These are phyloP conservation scores for Cichlasoma orientale DNA, from an alignment of 2,797 vertebrate species.

Conservation along the genomic window DNA sequence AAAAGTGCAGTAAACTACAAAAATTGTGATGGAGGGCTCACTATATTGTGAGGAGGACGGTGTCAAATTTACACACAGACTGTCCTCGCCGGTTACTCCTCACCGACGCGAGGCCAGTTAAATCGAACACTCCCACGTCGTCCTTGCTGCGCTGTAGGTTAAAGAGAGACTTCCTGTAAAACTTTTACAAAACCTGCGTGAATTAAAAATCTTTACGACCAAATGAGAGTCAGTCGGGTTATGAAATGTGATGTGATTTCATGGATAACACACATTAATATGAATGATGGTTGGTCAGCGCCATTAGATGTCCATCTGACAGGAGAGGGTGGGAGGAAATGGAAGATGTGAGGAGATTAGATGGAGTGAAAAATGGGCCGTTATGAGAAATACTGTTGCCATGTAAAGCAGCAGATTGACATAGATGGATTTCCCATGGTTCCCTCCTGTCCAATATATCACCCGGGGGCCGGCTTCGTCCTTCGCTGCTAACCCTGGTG, in stretches of 20 bases:
- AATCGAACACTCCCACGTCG: neutral
- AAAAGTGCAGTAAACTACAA: too few species aligned
- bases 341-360: constrained; percentile 65
- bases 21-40: too few species aligned
- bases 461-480: constrained; percentile 41
- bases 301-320: constrained; percentile 64
- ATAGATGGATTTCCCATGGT: constrained; percentile 62
- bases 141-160: neutral
- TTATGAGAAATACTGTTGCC: constrained; percentile 62
- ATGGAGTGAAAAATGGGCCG: constrained; percentile 64
- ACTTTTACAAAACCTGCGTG: constrained; percentile 3
- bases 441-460: constrained; percentile 59
- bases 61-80: neutral
- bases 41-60: neutral
- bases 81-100: neutral
- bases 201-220: constrained; percentile 15
- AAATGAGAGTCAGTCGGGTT: constrained; percentile 26
- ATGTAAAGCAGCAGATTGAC: constrained; percentile 62
- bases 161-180: constrained; percentile 15
- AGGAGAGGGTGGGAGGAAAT: constrained; percentile 56
- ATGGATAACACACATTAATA: constrained; percentile 58
- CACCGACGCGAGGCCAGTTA: neutral
- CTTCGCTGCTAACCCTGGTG: constrained; percentile 46
- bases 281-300: constrained; percentile 58
- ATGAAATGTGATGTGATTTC: constrained; percentile 55